Conservation (phyloP, 2,113 vertebrate species). For the Lota lota region DNA sequence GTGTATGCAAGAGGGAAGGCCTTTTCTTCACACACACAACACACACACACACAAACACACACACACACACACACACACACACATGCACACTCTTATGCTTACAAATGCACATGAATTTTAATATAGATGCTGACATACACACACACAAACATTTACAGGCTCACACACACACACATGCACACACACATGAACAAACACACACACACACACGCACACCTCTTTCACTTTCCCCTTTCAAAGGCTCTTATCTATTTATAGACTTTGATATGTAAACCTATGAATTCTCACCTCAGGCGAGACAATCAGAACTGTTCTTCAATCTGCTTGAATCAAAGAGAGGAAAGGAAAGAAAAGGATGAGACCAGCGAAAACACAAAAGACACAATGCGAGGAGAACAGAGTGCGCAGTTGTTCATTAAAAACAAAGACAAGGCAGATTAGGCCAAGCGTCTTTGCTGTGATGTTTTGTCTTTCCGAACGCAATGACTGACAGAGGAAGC, state of each 20-base stretch:
- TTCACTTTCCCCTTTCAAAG: conserved; percentile 71
- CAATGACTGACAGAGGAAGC: too few species aligned
- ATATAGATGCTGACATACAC: not conserved
- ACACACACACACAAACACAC: conserved; percentile 22
- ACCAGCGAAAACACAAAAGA: conserved; percentile 66
- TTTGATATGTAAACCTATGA: conserved; percentile 80
- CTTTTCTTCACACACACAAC: conserved; percentile 34
- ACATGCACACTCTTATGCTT: conserved; percentile 2
- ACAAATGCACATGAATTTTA: not conserved
- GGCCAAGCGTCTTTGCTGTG: too few species aligned
- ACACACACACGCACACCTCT: conserved; percentile 27
- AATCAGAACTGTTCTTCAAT: conserved; percentile 74
- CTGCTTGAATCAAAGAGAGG: conserved; percentile 69
- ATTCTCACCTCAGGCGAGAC: conserved; percentile 76
- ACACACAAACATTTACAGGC: not conserved
- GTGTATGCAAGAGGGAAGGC: conserved; percentile 69
- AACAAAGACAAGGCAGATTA: too few species aligned
- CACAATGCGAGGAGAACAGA: conserved; percentile 60
- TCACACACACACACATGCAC: conserved; percentile 19
- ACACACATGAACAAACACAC: conserved; percentile 22
- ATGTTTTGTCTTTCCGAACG: too few species aligned
- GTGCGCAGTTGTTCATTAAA: conserved; percentile 44
- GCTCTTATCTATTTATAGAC: conserved; percentile 79
- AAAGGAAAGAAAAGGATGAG: conserved; percentile 58
- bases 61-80: conserved; percentile 12